phyloP scores from a whole-genome alignment of 2,888 invertebrate species.

The Cyrtodaria siliqua region DNA sequence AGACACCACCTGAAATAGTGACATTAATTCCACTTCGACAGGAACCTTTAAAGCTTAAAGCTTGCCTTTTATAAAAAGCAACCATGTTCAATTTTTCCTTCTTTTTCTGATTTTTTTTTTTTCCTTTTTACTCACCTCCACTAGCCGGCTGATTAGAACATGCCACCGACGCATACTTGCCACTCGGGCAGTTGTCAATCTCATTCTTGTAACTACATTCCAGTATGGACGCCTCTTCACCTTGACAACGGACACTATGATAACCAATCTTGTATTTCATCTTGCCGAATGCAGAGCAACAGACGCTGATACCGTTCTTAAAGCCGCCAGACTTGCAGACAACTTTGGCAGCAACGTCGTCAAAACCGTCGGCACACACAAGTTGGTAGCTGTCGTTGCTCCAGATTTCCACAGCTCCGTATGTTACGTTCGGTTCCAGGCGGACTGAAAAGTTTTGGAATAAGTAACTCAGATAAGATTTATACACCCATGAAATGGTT shows the following conservation, averaged over 20 bases:
- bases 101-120: too few relatives aligned
- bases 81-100: too few relatives aligned
- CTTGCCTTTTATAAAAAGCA: too few relatives aligned
- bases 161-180: conserved; percentile 75
- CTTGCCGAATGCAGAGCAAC: conserved; percentile 72
- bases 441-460: too few relatives aligned
- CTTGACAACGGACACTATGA: conserved; percentile 68
- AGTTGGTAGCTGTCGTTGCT: conserved; percentile 66
- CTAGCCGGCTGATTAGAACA: conserved; percentile 73
- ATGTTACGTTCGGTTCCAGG: conserved; percentile 69
- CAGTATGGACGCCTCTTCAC: conserved; percentile 65
- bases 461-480: too few relatives aligned
- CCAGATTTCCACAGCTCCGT: conserved; percentile 73
- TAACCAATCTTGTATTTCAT: conserved; percentile 65
- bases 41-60: too few relatives aligned
- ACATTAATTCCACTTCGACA: too few relatives aligned
- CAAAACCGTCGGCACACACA: conserved; percentile 75
- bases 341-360: conserved; percentile 71
- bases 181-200: conserved; percentile 66
- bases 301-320: conserved; percentile 74
- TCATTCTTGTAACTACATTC: conserved; percentile 66
- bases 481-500: too few relatives aligned
- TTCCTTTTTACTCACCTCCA: conserved; percentile 71
- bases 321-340: conserved; percentile 70
- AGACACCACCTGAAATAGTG: too few relatives aligned